Base-by-base conservation (phyloP, 1,140 invertebrate species). In the Ylistrum balloti region DNA sequence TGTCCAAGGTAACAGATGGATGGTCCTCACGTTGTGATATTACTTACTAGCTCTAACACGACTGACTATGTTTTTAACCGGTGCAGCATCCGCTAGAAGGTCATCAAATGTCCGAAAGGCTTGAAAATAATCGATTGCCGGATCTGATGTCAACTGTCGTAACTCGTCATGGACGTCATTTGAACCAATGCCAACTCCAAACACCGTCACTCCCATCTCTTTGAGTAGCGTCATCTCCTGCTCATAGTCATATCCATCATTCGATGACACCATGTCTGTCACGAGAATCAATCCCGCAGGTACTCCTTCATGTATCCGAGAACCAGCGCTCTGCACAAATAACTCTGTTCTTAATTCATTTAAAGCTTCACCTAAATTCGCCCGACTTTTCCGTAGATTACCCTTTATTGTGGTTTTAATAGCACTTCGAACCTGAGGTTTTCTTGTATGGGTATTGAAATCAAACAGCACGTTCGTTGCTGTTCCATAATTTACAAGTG, bases 201-300 rank as follows among this genome's bases (percentile, higher is more conserved):
- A 91, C n/a, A 95, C 34, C 33, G 88, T 87, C n/a, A 93, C 91
- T 33, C 93, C 93, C 13, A 86, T 86, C n/a, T 88, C 85, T 91
- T 93, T 95, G 28, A 95, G 85, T 3, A 35, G 48, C 15, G 89
- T 48, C 11, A 92, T 91, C 85, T 94, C 94, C 3, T 87, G 33
- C 28, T 92, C 28, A n/a, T 92, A 91, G 15, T 85, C 86, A 74
- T 87, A 33, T 22, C 85, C 45, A 85, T 91, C 88, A n/a, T 87
- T 56, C 20, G 88, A 85, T 17, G 88, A 89, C 86, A 89, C 87
- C 89, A 89, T 92, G 88, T 95, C 94, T 32, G 94, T 94, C 38
- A 95, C 86, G 0, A 95, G 33, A 35, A 95, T 92, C 35, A 93
- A 88, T 33, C 92, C 92, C 28, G 94, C 93, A 0, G 93, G 91